Percentiles rank a stretch among this genome's conserved stretches.
Evolutionary conservation across 2,888 invertebrate genomes (phyloP).

Genomic region (Oxyscelio sp.): DNA sequence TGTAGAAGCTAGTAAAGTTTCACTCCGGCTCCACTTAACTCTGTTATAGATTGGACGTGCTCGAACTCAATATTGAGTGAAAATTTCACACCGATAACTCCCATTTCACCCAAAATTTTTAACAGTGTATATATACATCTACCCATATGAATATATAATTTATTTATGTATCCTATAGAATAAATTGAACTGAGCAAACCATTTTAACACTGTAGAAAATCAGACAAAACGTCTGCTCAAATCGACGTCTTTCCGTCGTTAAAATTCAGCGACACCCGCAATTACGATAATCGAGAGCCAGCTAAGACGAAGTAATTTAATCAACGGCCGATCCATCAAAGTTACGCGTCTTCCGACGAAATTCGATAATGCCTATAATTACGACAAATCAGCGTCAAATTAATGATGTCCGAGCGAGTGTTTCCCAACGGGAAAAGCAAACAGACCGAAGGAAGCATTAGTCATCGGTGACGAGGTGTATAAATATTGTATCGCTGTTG

Average conservation of each 20-base stretch:
- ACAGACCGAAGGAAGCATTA: conserved; percentile 10
- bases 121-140: too few species aligned
- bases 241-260: not conserved
- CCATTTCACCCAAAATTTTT: too few species aligned
- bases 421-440: conserved; percentile 29
- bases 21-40: too few species aligned
- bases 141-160: too few species aligned
- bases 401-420: conserved; percentile 24
- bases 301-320: conserved; percentile 38
- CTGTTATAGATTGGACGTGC: too few species aligned
- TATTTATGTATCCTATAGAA: too few species aligned
- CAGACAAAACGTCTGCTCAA: not conserved
- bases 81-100: too few species aligned
- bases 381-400: conserved; percentile 20
- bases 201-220: too few species aligned
- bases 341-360: conserved; percentile 33
- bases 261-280: conserved; percentile 4
- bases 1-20: too few species aligned
- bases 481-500: conserved; percentile 40
- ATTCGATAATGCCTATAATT: conserved; percentile 46
- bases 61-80: too few species aligned
- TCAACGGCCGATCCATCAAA: conserved; percentile 41
- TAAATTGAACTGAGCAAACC: too few species aligned
- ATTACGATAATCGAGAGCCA: conserved; percentile 35
- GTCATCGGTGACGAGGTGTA: conserved; percentile 28